Evolutionary conservation across 1,140 invertebrate genomes (phyloP), one percentile per base, ranked within the genome.

Genomic region (Acromyrmex heyeri): DNA sequence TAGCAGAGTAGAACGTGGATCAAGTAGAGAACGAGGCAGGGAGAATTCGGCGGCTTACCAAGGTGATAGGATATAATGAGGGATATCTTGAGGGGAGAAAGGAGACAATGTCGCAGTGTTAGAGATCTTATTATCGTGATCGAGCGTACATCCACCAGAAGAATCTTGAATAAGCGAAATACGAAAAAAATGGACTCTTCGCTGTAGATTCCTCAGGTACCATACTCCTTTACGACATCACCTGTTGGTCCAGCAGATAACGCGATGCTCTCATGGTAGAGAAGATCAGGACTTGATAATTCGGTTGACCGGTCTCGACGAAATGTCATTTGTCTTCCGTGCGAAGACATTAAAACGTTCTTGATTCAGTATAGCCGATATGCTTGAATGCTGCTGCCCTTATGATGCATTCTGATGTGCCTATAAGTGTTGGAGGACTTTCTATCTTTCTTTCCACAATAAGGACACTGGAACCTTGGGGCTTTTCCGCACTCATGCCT

Each of bases 401-500:
- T 79, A 79, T 96, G 81, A 93, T 93, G 90, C 85, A 93, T 90
- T 91, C 95, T 93, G 88, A 92, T 95, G 89, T 81, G 94, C 86
- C 92, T 94, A 87, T 90, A 95, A 69, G 90, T 92, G 50, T 91
- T 92, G 73, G 87, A 93, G 2, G 89, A 91, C 50, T 94, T 92
- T 30, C 90, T 91, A 64, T 91, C 89, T 24, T 87, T 91, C 69
- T 92, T 93, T 18, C 86, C 91, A 83, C 95, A 96, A 62, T 93
- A 93, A 0, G 92, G 93, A 77, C 95, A 96, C 30, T 93, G 90
- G 83, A 94, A 96, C 21, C 93, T 90, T 0, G 95, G 95, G 14
- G 95, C 95, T 67, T 96, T 96, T 18, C 96, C 95, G 72, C 92
- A 94, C 64, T 93, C 91, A 70, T 93, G 76, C n/a, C 93, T 91